These are phyloP conservation scores for Cynopterus sphinx DNA, from an alignment of 2,797 vertebrate species.

Conservation along the genomic window DNA sequence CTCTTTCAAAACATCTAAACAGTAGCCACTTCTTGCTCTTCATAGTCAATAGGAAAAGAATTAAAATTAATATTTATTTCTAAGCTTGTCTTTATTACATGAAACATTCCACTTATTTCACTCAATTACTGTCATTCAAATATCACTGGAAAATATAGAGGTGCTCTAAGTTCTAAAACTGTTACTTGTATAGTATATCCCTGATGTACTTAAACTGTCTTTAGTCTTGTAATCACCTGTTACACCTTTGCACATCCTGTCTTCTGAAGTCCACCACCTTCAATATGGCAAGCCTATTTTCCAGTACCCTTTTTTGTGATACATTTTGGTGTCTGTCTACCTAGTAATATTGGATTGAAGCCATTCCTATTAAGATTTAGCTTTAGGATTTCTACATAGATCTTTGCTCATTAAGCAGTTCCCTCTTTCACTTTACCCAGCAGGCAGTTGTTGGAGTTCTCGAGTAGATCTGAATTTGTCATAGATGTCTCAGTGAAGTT, in stretches of 20 bases:
- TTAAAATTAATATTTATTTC: conserved; percentile 17
- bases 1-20: not conserved
- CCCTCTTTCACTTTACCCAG: not conserved
- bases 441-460: not conserved
- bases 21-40: not conserved
- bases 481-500: not conserved
- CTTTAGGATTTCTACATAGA: not conserved
- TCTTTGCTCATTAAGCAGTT: not conserved
- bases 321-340: not conserved
- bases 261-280: not conserved
- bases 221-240: not conserved
- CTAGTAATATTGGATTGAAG: not conserved
- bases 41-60: not conserved
- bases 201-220: not conserved
- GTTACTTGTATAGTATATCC: not conserved
- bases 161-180: not conserved
- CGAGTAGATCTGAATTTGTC: conserved; percentile 35
- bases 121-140: not conserved
- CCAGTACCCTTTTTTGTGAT: not conserved
- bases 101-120: conserved; percentile 2
- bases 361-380: not conserved
- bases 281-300: not conserved
- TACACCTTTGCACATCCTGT: not conserved
- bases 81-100: not conserved
- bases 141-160: not conserved